Conservation (phyloP, 2,797 vertebrate species). For the Ctenochaetus hawaiiensis region DNA sequence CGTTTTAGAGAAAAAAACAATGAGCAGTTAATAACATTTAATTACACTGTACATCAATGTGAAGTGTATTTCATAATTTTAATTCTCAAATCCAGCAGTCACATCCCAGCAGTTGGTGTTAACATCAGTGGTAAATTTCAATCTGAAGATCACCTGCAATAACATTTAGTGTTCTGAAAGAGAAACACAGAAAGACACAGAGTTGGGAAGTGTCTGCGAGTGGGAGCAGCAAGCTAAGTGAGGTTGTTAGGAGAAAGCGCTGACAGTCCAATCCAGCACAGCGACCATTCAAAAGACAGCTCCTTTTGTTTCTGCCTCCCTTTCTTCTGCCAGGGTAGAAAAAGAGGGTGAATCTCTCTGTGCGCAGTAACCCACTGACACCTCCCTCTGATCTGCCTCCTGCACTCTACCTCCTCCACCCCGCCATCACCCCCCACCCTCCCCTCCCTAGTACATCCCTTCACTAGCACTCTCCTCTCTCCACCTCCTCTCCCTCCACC, state of each 20-base stretch:
- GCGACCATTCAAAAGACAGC: slow-evolving; percentile 80
- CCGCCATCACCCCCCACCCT: slow-evolving; percentile 22
- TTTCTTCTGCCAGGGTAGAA: slow-evolving; percentile 73
- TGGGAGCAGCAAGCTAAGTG: slow-evolving; percentile 71
- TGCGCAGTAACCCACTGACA: slow-evolving; percentile 83
- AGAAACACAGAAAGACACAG: slow-evolving; percentile 17
- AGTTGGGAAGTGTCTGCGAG: slow-evolving; percentile 67
- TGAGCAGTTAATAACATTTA: not conserved
- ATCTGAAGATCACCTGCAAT: slow-evolving; percentile 28
- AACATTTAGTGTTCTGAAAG: slow-evolving; percentile 36
- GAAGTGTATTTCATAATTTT: not conserved
- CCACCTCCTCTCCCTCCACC: slow-evolving; percentile 49
- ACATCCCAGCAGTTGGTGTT: not conserved
- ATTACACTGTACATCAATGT: not conserved
- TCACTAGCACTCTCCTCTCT: slow-evolving; percentile 52
- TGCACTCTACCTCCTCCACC: slow-evolving; percentile 64
- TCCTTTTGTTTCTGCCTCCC: slow-evolving; percentile 83
- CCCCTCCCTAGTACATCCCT: slow-evolving; percentile 45
- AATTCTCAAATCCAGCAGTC: not conserved
- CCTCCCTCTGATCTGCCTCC: slow-evolving; percentile 82
- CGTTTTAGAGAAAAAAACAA: not conserved
- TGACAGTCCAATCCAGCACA: slow-evolving; percentile 81
- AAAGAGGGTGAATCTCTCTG: slow-evolving; percentile 76
- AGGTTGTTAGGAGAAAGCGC: slow-evolving; percentile 74
- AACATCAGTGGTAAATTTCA: not conserved